Evolutionary conservation across 2,113 vertebrate genomes (phyloP).

Genomic region (Lethenteron camtschaticum): DNA sequence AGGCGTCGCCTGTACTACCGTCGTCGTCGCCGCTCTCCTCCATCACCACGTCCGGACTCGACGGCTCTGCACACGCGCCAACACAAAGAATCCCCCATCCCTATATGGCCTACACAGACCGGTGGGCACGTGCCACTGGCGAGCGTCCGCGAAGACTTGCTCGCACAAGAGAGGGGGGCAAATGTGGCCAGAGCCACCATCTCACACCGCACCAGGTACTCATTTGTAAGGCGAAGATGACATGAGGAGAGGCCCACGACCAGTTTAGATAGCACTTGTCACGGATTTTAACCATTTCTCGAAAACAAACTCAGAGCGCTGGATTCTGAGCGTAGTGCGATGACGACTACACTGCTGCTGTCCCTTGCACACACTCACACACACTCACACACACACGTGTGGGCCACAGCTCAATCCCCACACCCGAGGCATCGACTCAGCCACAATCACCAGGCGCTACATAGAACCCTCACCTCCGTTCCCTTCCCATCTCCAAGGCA

Average conservation of each 20-base stretch:
- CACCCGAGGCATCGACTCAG: background rate
- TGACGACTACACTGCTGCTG: too few species aligned
- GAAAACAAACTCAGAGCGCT: too few species aligned
- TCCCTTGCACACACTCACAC: background rate
- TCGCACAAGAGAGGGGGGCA: too few species aligned
- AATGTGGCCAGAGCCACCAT: too few species aligned
- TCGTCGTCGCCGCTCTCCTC: conserved; percentile 42
- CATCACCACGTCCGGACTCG: conserved; percentile 34
- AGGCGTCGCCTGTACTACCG: conserved; percentile 9
- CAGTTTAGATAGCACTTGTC: too few species aligned
- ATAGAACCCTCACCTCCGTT: background rate
- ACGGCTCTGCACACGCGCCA: too few species aligned
- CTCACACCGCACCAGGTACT: too few species aligned
- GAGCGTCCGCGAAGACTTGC: too few species aligned
- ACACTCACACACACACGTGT: conserved; percentile 1
- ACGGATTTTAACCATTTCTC: too few species aligned
- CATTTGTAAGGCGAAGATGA: too few species aligned
- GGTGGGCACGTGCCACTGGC: conserved; percentile 9
- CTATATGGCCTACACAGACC: conserved; percentile 29
- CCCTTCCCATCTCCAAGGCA: conserved; percentile 24
- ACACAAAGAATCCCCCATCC: conserved; percentile 12
- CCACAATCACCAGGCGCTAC: background rate
- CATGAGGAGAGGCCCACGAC: too few species aligned
- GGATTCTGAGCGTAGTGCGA: too few species aligned
- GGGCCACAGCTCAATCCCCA: background rate